A percentile compares a stretch with the other conserved stretches of the same genome.
phyloP scores from a whole-genome alignment of 2,113 vertebrate genomes.

The crab-eating macaque (Macaca fascicularis) region T2T-MFA8v1.1 NC_088389.1:95237501-95238000 shows the following conservation, averaged over 20 bases:
- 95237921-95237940: not conserved
- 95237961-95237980: not conserved
- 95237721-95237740: not conserved
- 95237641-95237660: not conserved
- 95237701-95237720: not conserved
- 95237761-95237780: not conserved
- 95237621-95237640: too few relatives aligned
- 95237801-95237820: not conserved
- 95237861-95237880: not conserved
- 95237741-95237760: not conserved
- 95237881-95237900: not conserved
- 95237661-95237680: fast-evolving
- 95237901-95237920: not conserved
- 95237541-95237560: too few relatives aligned
- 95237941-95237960: not conserved
- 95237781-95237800: not conserved
- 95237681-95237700: fast-evolving
- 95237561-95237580: too few relatives aligned
- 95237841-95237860: not conserved
- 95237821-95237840: not conserved
- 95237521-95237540: too few relatives aligned
- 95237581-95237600: fast-evolving
- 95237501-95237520: too few relatives aligned
- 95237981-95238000: not conserved
- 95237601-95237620: too few relatives aligned